Conservation (phyloP, 2,113 vertebrate genomes). For the Boulengeromyrus knoepffleri region DNA sequence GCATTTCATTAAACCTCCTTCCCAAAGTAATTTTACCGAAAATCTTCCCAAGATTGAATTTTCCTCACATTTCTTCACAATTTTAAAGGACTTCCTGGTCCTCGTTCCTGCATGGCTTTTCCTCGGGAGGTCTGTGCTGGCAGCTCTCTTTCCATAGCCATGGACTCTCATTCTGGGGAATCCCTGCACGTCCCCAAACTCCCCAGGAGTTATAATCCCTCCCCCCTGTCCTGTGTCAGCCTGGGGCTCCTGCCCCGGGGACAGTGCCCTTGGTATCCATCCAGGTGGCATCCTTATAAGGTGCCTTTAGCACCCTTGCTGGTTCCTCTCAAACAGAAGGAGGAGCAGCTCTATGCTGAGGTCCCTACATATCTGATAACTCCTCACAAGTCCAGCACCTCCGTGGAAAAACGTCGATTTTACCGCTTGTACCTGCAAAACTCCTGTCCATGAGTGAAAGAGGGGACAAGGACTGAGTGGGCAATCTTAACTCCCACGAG, state of each 20-base stretch:
- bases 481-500: not conserved
- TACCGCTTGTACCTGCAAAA: not conserved
- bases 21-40: not conserved
- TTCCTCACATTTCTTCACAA: not conserved
- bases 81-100: not conserved
- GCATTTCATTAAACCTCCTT: too few species aligned
- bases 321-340: not conserved
- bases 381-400: not conserved
- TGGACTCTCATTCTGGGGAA: not conserved
- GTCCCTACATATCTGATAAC: not conserved
- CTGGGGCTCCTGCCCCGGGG: too few species aligned
- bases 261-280: not conserved
- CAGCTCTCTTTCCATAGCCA: not conserved
- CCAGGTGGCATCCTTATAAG: not conserved
- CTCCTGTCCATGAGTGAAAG: not conserved
- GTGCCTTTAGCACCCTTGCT: not conserved
- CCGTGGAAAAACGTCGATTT: not conserved
- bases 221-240: not conserved
- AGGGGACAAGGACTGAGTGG: not conserved
- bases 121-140: not conserved
- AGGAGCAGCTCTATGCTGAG: not conserved
- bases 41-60: not conserved
- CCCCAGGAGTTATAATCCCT: not conserved
- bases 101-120: not conserved
- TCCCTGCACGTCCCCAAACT: not conserved